Evolutionary conservation across 2,113 vertebrate species (phyloP).

Genomic region (Chaetodon auriga): DNA sequence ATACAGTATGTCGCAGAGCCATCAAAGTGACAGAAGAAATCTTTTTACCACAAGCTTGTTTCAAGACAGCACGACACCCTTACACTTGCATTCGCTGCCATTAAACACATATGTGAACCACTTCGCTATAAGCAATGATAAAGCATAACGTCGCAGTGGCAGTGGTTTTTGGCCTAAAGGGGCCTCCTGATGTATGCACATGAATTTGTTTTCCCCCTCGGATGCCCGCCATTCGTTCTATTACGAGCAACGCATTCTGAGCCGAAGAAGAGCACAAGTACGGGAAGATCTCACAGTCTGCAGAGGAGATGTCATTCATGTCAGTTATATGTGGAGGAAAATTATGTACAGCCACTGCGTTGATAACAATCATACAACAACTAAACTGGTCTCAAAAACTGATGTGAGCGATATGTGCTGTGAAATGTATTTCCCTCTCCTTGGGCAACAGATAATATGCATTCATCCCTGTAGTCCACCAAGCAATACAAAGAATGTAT

Average conservation of each 20-base stretch:
- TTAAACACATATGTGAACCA: conserved; percentile 22
- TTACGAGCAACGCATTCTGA: conserved; percentile 15
- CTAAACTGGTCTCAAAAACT: conserved; percentile 62
- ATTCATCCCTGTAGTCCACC: conserved; percentile 56
- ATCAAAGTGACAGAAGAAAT: conserved; percentile 15
- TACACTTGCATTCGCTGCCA: not conserved
- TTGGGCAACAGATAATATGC: conserved; percentile 61
- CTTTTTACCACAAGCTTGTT: conserved; percentile 29
- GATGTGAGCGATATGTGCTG: conserved; percentile 69
- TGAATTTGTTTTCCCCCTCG: conserved; percentile 33
- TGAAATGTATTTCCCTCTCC: conserved; percentile 75
- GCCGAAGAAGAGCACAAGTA: not conserved
- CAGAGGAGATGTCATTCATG: conserved; percentile 48
- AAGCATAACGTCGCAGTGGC: not conserved
- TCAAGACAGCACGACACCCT: not conserved
- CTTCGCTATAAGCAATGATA: not conserved
- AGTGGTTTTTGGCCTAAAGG: conserved; percentile 10
- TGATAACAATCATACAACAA: conserved; percentile 73
- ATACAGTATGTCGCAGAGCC: not conserved
- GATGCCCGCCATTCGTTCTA: not conserved
- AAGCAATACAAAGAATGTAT: conserved; percentile 59
- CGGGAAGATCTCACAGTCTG: not conserved
- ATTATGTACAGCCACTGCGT: conserved; percentile 38
- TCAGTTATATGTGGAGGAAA: conserved; percentile 56
- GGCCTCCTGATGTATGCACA: not conserved